Evolutionary conservation across 2,113 vertebrate genomes (phyloP).

Genomic region (Rhinopomastus cyanomelas): DNA sequence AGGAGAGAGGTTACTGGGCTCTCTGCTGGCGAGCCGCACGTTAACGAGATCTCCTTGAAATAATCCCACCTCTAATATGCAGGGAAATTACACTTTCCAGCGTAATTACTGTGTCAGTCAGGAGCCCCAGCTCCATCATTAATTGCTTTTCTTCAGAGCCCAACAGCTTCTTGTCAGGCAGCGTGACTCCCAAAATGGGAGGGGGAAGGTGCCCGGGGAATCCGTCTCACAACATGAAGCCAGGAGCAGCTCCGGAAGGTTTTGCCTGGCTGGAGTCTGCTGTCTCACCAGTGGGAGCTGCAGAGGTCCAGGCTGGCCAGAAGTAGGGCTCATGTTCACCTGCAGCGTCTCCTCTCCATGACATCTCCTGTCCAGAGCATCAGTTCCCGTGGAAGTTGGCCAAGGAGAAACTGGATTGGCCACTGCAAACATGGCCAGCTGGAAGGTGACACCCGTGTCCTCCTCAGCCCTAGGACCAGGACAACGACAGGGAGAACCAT

Average conservation of each 20-base stretch:
- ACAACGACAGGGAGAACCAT: background rate
- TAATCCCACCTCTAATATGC: conserved; percentile 70
- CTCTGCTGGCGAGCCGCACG: conserved; percentile 65
- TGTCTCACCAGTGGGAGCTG: background rate
- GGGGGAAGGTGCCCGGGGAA: background rate
- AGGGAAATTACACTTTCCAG: conserved; percentile 73
- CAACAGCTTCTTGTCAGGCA: conserved; percentile 43
- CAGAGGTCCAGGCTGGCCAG: background rate
- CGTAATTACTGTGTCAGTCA: conserved; percentile 70
- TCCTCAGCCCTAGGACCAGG: background rate
- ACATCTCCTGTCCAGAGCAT: background rate
- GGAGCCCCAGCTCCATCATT: conserved; percentile 56
- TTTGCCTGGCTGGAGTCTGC: background rate
- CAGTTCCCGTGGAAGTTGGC: background rate
- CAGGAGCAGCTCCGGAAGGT: background rate
- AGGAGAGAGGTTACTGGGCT: conserved; percentile 59
- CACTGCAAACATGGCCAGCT: fast-evolving
- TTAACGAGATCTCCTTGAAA: conserved; percentile 73
- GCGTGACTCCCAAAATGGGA: conserved; percentile 9
- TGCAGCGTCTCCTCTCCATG: background rate
- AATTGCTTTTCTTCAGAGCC: conserved; percentile 65
- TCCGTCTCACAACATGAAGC: background rate
- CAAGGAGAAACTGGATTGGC: fast-evolving
- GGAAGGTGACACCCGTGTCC: background rate
- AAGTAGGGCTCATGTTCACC: background rate